These are phyloP conservation scores for Chiloscyllium punctatum DNA, from an alignment of 2,797 vertebrate species.

Conservation along the genomic window DNA sequence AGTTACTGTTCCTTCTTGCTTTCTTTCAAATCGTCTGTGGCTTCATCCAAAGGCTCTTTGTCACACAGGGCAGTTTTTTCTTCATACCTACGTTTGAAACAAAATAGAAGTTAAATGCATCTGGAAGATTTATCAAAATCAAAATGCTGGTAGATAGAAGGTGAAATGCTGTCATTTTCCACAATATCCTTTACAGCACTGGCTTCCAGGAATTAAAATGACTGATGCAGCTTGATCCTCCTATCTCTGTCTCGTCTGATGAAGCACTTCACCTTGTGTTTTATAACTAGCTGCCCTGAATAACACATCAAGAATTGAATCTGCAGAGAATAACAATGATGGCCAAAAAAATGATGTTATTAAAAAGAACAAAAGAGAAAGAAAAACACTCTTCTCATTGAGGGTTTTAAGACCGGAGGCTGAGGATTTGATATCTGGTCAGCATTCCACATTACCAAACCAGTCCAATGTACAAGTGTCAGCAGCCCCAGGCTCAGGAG, in stretches of 20 bases:
- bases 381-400: neutral
- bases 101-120: neutral
- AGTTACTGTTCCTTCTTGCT: constrained; percentile 32
- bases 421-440: neutral
- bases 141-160: neutral
- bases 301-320: neutral
- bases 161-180: neutral
- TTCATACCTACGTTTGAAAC: constrained; percentile 1
- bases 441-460: neutral
- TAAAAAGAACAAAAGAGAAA: neutral
- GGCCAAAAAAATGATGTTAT: neutral
- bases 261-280: neutral
- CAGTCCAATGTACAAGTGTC: neutral
- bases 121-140: neutral
- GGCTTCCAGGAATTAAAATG: neutral
- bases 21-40: constrained; percentile 10
- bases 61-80: neutral
- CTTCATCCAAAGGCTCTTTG: neutral
- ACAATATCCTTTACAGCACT: neutral
- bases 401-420: neutral
- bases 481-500: neutral
- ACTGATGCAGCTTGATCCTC: neutral
- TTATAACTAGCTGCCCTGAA: neutral
- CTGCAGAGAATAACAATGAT: neutral
- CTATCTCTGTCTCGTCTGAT: neutral